Evolutionary conservation across 2,797 vertebrate species (phyloP), one percentile per base, ranked within the genome.

Genomic region (Squalus acanthias): DNA sequence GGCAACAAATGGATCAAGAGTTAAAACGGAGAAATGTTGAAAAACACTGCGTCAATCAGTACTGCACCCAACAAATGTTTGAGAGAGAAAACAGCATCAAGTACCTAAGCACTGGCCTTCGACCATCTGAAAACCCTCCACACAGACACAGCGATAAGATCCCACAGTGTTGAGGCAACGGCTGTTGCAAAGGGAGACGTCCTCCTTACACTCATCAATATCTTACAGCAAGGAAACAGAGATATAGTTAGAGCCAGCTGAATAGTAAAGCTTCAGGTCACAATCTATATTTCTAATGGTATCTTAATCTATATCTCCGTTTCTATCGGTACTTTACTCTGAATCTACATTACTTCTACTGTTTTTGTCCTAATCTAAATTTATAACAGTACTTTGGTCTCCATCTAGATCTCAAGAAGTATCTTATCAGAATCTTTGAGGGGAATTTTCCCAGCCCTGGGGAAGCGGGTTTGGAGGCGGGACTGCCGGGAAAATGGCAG

Each of bases 171-270:
- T 94, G 29, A 60, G 57, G 22, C 91, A 94, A 60, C 57, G 57
- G 65, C 57, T 69, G n/a, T 60, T 33, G 53, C 91, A 94, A 20
- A 94, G 91, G 53, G 91, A 94, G 65, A 63, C 91, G 63, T 94
- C 91, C 39, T 94, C 91, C 53, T 69, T 94, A 39, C 91, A 94
- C 57, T 94, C 91, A 94, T 94, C 91, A 60, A 94, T 69, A 63
- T 94, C 91, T 94, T 29, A 33, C 15, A 22, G 65, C 24, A 63
- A 94, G 65, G 39, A 82, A 82, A 82, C 13, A 46, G 39, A 46
- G 15, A 46, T 17, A 46, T 20, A 46, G 79, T 82, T 79, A 79
- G 26, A 79, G 33, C 33, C 79, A 82, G n/a, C 10, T 79, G 0
- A 63, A 63, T 63, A 63, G 60, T 63, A 63, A 63, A 63, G 60